Evolutionary conservation across 2,113 vertebrate genomes (phyloP).

Genomic region (Macquaria australasica): DNA sequence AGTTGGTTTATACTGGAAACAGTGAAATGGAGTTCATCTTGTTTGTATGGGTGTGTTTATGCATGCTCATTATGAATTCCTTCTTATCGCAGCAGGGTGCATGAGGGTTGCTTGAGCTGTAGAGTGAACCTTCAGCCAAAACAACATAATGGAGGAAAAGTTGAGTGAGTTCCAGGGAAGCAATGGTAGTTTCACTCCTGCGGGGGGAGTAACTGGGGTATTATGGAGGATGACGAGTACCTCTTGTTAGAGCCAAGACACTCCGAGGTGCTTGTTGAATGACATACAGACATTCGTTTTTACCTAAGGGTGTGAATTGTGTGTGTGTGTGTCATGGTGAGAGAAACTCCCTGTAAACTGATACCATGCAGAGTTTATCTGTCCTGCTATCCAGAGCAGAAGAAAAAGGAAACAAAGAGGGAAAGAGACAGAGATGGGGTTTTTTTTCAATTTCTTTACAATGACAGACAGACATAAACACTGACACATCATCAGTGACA

Average conservation of each 20-base stretch:
- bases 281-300: conserved; percentile 64
- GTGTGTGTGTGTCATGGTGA: conserved; percentile 39
- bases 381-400: conserved; percentile 15
- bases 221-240: conserved; percentile 43
- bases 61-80: conserved; percentile 26
- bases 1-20: not conserved
- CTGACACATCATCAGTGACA: conserved; percentile 31
- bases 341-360: conserved; percentile 77
- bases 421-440: conserved; percentile 24
- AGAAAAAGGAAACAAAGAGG: conserved; percentile 13
- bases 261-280: conserved; percentile 57
- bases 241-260: conserved; percentile 49
- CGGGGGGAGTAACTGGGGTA: conserved; percentile 22
- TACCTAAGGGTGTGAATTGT: conserved; percentile 68
- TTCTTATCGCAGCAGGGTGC: conserved; percentile 35
- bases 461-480: conserved; percentile 63
- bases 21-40: conserved; percentile 29
- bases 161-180: conserved; percentile 27
- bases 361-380: conserved; percentile 51
- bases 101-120: not conserved
- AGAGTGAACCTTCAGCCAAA: conserved; percentile 43
- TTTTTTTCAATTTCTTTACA: conserved; percentile 49
- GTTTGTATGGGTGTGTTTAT: conserved; percentile 17
- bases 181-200: conserved; percentile 46
- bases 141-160: conserved; percentile 23